These are phyloP conservation scores for Villa cingulata DNA, from an alignment of 2,888 invertebrate species.

Conservation along the genomic window DNA sequence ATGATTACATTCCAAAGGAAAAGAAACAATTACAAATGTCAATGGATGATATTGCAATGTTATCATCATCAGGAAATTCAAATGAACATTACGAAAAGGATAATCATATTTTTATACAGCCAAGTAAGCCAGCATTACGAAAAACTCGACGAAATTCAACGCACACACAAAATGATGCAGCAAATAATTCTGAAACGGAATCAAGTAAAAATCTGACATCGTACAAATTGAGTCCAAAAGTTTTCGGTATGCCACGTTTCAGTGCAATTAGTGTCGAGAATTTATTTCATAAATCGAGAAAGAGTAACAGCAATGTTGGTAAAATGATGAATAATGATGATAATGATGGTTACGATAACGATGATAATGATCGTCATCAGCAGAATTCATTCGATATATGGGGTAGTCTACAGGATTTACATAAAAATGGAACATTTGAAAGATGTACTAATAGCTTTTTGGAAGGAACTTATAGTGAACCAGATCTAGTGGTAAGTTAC, in stretches of 20 bases:
- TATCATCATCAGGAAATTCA: constrained; percentile 25
- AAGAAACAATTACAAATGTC: constrained; percentile 36
- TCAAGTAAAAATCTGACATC: constrained; percentile 24
- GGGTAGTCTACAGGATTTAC: constrained; percentile 53
- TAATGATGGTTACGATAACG: too few relatives aligned
- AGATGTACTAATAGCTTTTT: constrained; percentile 15
- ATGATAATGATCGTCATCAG: constrained; percentile 18
- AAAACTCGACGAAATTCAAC: not conserved
- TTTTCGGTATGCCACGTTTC: constrained; percentile 39
- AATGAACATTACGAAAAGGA: constrained; percentile 24
- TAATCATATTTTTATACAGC: constrained; percentile 31
- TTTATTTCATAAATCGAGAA: constrained; percentile 22
- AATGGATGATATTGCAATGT: constrained; percentile 45
- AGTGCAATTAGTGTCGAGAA: constrained; percentile 30
- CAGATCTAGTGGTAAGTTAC: constrained; percentile 46
- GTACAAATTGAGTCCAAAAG: constrained; percentile 52
- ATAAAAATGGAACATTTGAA: constrained; percentile 15
- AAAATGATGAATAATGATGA: constrained; percentile 8
- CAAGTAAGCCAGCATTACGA: constrained; percentile 11
- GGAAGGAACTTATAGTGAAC: constrained; percentile 50
- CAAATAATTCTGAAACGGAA: not conserved
- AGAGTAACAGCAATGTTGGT: constrained; percentile 16
- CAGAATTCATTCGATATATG: constrained; percentile 34
- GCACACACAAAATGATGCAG: not conserved
- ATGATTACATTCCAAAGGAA: constrained; percentile 19